These are phyloP conservation scores for Amphiprion clarkii DNA, from an alignment of 2,797 vertebrate genomes.

Conservation along the genomic window DNA sequence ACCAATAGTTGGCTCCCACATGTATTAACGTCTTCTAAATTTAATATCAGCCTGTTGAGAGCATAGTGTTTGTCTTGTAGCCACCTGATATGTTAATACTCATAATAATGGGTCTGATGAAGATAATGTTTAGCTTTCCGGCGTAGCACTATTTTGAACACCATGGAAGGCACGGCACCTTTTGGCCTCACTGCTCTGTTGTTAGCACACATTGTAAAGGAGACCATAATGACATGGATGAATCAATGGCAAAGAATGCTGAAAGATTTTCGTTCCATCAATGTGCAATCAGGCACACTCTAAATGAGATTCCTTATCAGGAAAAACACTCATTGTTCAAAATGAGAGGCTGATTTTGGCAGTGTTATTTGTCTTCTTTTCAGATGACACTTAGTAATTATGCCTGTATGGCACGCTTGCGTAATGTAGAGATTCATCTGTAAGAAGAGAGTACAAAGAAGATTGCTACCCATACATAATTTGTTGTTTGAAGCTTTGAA, in stretches of 20 bases:
- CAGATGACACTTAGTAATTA: conserved; percentile 46
- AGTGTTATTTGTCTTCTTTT: conserved; percentile 56
- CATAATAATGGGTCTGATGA: neutral
- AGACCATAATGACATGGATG: conserved; percentile 36
- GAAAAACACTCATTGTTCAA: conserved; percentile 64
- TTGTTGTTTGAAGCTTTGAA: conserved; percentile 3
- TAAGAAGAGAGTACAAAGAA: conserved; percentile 7
- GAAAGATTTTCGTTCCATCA: conserved; percentile 49
- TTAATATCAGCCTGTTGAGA: conserved; percentile 11
- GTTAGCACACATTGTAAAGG: conserved; percentile 22
- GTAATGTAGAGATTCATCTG: conserved; percentile 33
- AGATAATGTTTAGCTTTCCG: conserved; percentile 20
- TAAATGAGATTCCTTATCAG: conserved; percentile 66
- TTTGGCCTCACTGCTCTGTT: conserved; percentile 7
- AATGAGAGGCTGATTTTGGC: conserved; percentile 63
- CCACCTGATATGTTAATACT: conserved; percentile 21
- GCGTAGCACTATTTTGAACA: conserved; percentile 2
- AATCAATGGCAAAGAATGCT: conserved; percentile 55
- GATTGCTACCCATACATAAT: conserved; percentile 2
- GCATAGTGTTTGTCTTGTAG: neutral
- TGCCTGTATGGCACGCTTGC: neutral
- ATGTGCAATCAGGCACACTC: conserved; percentile 44
- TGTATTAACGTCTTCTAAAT: conserved; percentile 39
- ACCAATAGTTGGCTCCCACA: conserved; percentile 30
- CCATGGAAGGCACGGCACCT: neutral